These are phyloP conservation scores for Dicycla oo DNA, from an alignment of 2,888 invertebrate genomes.

Conservation along the genomic window DNA sequence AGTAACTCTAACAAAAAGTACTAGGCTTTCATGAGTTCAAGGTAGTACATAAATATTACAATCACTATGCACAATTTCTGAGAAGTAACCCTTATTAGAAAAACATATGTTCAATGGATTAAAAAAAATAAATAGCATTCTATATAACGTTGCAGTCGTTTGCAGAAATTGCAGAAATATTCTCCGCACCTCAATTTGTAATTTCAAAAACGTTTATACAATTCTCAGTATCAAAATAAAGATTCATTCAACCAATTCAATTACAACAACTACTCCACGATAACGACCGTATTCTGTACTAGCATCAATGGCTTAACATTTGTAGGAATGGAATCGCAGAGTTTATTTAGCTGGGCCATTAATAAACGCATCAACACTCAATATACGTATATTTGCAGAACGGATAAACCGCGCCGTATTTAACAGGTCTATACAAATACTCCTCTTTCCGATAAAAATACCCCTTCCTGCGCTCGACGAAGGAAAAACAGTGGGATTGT, in stretches of 20 bases:
- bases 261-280: constrained; percentile 6
- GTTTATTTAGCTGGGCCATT: constrained; percentile 55
- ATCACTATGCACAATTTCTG: no score
- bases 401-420: constrained; percentile 32
- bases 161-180: constrained; percentile 10
- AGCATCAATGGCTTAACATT: constrained; percentile 14
- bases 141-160: constrained; percentile 4
- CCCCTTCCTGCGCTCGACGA: constrained; percentile 34
- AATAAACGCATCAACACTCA: constrained; percentile 56
- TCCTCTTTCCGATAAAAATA: constrained; percentile 42
- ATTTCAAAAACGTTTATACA: constrained; percentile 16
- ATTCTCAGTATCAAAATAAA: constrained; percentile 1
- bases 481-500: constrained; percentile 39
- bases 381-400: constrained; percentile 55
- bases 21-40: no score
- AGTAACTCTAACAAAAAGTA: no score
- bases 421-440: constrained; percentile 38
- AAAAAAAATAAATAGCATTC: neutral
- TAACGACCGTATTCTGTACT: constrained; percentile 6
- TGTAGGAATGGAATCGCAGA: constrained; percentile 27
- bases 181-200: constrained; percentile 1
- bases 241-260: neutral
- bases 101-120: neutral
- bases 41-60: no score
- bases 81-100: neutral